A percentile compares a stretch with the other conserved stretches of the same genome.
Evolutionary conservation across 2,888 invertebrate genomes (phyloP).

Genomic region (Andrena flavipes): DNA sequence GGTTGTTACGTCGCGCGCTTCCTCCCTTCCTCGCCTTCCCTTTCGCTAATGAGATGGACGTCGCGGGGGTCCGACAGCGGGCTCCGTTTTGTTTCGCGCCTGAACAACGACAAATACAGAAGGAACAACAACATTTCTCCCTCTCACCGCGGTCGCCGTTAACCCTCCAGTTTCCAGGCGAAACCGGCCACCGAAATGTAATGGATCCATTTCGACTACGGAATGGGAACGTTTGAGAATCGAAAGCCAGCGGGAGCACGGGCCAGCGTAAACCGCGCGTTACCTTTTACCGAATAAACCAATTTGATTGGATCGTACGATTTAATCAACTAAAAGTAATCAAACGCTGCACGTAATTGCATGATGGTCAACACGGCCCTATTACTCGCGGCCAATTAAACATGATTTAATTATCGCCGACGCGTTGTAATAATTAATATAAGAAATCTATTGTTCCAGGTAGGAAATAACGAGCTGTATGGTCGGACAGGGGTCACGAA

Average conservation of each 20-base stretch:
- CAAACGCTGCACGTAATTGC: slow-evolving; percentile 38
- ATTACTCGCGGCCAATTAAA: slow-evolving; percentile 34
- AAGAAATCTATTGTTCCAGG: slow-evolving; percentile 26
- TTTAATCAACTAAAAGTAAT: slow-evolving; percentile 64
- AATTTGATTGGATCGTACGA: slow-evolving; percentile 57
- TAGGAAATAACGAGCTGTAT: not conserved
- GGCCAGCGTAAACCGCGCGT: slow-evolving; percentile 35
- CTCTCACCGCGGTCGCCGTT: not conserved
- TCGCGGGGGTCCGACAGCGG: not conserved
- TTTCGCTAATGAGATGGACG: slow-evolving; percentile 37
- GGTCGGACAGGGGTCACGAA: not conserved
- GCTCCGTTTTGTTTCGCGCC: not conserved
- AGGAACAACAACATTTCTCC: not conserved
- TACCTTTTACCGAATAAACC: slow-evolving; percentile 58
- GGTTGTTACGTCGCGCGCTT: slow-evolving; percentile 21
- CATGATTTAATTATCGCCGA: slow-evolving; percentile 50
- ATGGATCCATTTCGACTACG: slow-evolving; percentile 13
- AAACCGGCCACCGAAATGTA: slow-evolving; percentile 19
- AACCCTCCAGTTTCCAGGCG: not conserved
- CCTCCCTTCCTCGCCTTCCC: slow-evolving; percentile 7
- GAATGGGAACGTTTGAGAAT: slow-evolving; percentile 25
- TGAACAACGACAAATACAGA: not conserved
- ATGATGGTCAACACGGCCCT: slow-evolving; percentile 16
- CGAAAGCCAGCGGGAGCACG: slow-evolving; percentile 8
- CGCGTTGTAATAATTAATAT: slow-evolving; percentile 47